Conservation (phyloP, 1,140 invertebrate species). For the Euwallacea fornicatus region DNA sequence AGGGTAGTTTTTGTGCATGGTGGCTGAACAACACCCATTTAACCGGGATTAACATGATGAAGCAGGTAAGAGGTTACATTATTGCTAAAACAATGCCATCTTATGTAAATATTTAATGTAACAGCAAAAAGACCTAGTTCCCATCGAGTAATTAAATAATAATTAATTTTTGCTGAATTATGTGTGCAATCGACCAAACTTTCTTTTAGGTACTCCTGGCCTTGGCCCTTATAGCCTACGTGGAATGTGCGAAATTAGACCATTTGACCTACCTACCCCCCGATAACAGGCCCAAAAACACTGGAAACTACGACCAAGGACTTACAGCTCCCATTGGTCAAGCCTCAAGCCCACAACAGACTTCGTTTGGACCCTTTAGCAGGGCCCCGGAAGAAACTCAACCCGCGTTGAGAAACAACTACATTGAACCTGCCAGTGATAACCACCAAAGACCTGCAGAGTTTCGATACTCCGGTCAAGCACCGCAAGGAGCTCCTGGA, state of each 20-base stretch:
- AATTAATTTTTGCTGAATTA: too few relatives aligned
- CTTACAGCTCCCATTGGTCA: neutral
- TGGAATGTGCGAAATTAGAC: slow-evolving; percentile 24
- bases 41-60: neutral
- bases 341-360: neutral
- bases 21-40: too few relatives aligned
- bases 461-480: neutral
- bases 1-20: too few relatives aligned
- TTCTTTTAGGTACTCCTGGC: slow-evolving; percentile 21
- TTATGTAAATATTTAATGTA: slow-evolving; percentile 10
- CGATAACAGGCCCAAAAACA: slow-evolving; percentile 1
- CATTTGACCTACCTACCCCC: slow-evolving; percentile 26
- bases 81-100: neutral
- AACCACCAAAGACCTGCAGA: neutral
- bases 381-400: neutral
- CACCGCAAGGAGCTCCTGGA: neutral
- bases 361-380: neutral
- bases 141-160: neutral
- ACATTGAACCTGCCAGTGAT: neutral
- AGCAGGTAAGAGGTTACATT: neutral
- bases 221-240: slow-evolving; percentile 16
- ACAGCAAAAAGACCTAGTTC: neutral
- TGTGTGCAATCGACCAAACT: neutral
- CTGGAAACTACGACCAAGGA: slow-evolving; percentile 14
- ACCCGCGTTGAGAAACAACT: neutral